A percentile compares a stretch with the other conserved stretches of the same genome.
Conservation (phyloP, 2,888 invertebrate species). For the Brachypterus glaber region DNA sequence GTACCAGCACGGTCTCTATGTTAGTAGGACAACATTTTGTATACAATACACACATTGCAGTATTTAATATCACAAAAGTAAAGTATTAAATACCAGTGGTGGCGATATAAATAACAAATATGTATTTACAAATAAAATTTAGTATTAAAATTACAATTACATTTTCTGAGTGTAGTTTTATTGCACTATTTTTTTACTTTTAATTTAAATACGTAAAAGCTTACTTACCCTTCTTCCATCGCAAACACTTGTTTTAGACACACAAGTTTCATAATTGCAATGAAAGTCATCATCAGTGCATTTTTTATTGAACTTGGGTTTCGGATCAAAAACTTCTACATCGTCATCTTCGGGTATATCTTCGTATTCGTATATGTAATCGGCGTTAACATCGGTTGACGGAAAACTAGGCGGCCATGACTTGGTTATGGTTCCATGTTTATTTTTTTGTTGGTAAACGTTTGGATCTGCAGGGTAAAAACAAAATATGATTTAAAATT, state of each 20-base stretch:
- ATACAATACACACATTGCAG: too few species aligned
- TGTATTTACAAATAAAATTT: too few species aligned
- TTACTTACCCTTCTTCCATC: constrained; percentile 44
- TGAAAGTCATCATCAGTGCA: constrained; percentile 40
- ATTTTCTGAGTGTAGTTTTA: too few species aligned
- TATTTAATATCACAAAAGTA: too few species aligned
- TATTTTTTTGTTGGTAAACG: constrained; percentile 16
- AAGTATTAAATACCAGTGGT: too few species aligned
- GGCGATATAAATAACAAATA: too few species aligned
- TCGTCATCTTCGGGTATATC: constrained; percentile 16
- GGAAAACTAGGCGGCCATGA: constrained; percentile 31
- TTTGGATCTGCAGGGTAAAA: constrained; percentile 9
- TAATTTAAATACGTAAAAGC: background rate
- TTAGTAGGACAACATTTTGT: too few species aligned
- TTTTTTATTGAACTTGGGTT: constrained; percentile 12
- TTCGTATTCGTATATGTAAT: constrained; percentile 35
- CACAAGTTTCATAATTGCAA: constrained; percentile 42
- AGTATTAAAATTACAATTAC: too few species aligned
- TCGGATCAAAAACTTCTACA: too few species aligned
- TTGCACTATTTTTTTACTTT: background rate
- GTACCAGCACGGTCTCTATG: too few species aligned
- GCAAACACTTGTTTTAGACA: constrained; percentile 47
- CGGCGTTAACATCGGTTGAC: constrained; percentile 32
- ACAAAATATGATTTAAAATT: too few species aligned
- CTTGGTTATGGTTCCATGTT: constrained; percentile 15